These are phyloP conservation scores for Heteromurus nitidus DNA, from an alignment of 2,888 invertebrate species.

Conservation along the genomic window DNA sequence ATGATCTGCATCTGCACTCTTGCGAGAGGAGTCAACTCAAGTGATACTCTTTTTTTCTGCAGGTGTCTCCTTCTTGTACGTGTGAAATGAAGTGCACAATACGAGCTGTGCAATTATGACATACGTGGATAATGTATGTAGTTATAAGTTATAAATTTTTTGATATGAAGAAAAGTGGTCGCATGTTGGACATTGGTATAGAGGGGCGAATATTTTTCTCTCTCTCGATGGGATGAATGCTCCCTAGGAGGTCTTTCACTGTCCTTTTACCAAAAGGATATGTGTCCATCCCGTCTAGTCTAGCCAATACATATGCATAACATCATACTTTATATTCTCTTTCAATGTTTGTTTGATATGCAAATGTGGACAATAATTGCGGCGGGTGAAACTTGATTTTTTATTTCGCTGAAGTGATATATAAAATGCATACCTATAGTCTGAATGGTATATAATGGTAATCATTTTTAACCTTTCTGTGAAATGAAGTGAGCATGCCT, in stretches of 20 bases:
- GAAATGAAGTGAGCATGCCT: too few species aligned
- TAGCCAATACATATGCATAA: conserved; percentile 14
- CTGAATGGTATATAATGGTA: too few species aligned
- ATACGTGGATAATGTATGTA: background rate
- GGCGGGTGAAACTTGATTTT: too few species aligned
- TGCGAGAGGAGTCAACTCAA: too few species aligned
- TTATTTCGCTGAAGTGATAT: too few species aligned
- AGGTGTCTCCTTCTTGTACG: background rate
- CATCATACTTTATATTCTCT: too few species aligned
- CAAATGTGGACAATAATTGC: too few species aligned
- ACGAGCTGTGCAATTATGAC: background rate
- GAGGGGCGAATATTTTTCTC: background rate
- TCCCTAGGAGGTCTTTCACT: conserved; percentile 16
- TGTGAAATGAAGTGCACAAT: background rate
- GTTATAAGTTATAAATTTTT: background rate
- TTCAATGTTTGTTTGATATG: too few species aligned
- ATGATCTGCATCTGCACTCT: conserved; percentile 21
- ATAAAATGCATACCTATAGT: too few species aligned
- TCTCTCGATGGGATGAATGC: background rate
- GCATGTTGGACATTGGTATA: background rate
- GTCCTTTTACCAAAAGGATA: too few species aligned
- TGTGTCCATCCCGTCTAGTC: background rate
- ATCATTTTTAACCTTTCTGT: too few species aligned
- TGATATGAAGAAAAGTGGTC: background rate
- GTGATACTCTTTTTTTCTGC: background rate